These are phyloP conservation scores for Falcaria lacertinaria DNA, from an alignment of 2,888 invertebrate genomes.

Conservation along the genomic window DNA sequence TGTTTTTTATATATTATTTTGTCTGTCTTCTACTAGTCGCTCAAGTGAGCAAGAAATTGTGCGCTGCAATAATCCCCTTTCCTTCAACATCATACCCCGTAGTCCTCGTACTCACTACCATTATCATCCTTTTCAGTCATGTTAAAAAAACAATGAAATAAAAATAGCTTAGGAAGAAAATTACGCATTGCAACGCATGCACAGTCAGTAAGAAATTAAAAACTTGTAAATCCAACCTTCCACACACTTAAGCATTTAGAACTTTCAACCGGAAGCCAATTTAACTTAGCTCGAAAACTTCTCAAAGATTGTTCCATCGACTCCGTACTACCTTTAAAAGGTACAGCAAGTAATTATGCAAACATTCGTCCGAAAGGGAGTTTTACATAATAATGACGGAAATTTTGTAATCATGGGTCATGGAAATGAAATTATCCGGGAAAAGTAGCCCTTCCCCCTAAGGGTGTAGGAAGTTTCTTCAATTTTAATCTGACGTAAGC, in stretches of 20 bases:
- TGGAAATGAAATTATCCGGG: background rate
- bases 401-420: background rate
- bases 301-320: slow-evolving; percentile 37
- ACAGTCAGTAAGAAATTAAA: too few relatives aligned
- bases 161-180: too few relatives aligned
- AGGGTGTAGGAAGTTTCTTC: background rate
- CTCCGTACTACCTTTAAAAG: slow-evolving; percentile 31
- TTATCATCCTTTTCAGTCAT: too few relatives aligned
- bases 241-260: slow-evolving; percentile 33
- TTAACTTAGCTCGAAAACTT: slow-evolving; percentile 44
- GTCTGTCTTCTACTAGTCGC: too few relatives aligned
- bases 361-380: slow-evolving; percentile 22
- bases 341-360: slow-evolving; percentile 41
- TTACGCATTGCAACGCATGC: too few relatives aligned
- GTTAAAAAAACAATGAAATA: too few relatives aligned
- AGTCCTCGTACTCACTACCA: too few relatives aligned
- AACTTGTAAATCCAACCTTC: slow-evolving; percentile 21
- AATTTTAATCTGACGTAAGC: background rate
- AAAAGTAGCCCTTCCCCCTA: background rate
- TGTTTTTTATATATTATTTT: too few relatives aligned
- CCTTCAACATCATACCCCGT: too few relatives aligned
- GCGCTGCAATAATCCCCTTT: too few relatives aligned
- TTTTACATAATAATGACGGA: slow-evolving; percentile 2
- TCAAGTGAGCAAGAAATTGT: too few relatives aligned
- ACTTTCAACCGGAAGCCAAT: slow-evolving; percentile 45